Base-by-base conservation (phyloP, 53 echinoderm and acorn worm genomes). In the Crossaster papposus region DNA sequence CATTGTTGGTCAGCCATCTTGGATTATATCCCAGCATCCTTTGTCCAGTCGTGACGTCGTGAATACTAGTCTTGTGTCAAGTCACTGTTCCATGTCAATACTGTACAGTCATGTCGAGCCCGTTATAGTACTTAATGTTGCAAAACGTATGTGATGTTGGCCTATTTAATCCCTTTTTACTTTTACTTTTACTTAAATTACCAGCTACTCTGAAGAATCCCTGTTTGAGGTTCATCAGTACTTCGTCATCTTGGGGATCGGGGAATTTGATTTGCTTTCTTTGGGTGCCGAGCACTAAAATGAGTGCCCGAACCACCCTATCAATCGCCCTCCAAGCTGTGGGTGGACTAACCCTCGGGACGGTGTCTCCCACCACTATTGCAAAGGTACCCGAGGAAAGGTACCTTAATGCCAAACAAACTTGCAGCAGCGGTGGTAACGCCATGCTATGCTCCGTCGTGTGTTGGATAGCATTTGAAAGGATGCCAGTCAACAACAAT, bases 301-400 rank as follows among this genome's bases (percentile, higher is more conserved):
- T 44, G 0, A 79, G 44, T 26, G 79, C 79, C 51, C 29, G 36
- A 7, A 79, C 53, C n/a, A 28, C 79, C 52, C 79, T n/a, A n/a
- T 79, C 53, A 79, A 51, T 79, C 51, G 79, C 52, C 32, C 79
- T 38, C 79, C 79, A 78, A 50, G 79, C 52, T 8, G 79, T 78
- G 23, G 79, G 79, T 38, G 79, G 50, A 22, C 79, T 78, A 22
- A 78, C 79, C 18, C 44, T 20, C 5, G 79, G 78, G 26, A 51
- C 79, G 23, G 79, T 78, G 79, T 78, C 79, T 50, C 79, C 44
- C 20, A 78, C 79, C 51, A 78, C 79, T 50, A 78, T 78, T 37
- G 78, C 78, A 51, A 78, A 78, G 3, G 78, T 78, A 9, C 78
- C 78, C n/a, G 78, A 50, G 9, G 44, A 26, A n/a, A 78, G 51